These are phyloP conservation scores for Trogon melanurus DNA, from an alignment of 2,113 vertebrate species.

Conservation along the genomic window DNA sequence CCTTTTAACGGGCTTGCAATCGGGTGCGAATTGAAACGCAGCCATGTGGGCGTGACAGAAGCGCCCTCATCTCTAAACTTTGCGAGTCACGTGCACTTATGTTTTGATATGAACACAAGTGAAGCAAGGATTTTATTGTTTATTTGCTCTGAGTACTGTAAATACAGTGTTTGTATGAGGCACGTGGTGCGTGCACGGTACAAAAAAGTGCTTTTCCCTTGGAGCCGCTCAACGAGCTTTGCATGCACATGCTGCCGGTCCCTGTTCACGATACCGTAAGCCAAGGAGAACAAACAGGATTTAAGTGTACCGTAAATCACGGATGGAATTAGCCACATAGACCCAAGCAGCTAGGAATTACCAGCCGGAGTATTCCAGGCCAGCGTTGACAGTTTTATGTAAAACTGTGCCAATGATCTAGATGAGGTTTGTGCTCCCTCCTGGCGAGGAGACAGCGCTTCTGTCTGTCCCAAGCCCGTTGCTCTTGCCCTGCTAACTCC, in stretches of 20 bases:
- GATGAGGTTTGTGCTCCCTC: background rate
- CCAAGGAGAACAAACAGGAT: constrained; percentile 13
- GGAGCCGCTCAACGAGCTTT: background rate
- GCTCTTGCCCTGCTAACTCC: background rate
- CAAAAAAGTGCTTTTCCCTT: background rate
- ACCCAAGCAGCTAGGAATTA: background rate
- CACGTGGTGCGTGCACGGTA: background rate
- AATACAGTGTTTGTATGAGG: background rate
- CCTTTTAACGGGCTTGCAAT: background rate
- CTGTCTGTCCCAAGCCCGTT: background rate
- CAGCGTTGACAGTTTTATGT: background rate
- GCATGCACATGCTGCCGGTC: background rate
- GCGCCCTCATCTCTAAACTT: background rate
- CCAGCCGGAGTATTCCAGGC: background rate
- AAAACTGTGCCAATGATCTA: background rate
- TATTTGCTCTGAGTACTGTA: constrained; percentile 31
- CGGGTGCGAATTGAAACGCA: background rate
- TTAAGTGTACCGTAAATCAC: background rate
- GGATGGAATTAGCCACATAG: background rate
- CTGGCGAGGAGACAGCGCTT: background rate
- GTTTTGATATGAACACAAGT: background rate
- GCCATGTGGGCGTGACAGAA: background rate
- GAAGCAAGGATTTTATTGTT: background rate
- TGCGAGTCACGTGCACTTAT: background rate
- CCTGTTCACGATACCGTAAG: background rate